A percentile compares a stretch with the other conserved stretches of the same genome.
Conservation (phyloP, 53 echinoderm and acorn worm species). For the Patiria pectinifera region DNA sequence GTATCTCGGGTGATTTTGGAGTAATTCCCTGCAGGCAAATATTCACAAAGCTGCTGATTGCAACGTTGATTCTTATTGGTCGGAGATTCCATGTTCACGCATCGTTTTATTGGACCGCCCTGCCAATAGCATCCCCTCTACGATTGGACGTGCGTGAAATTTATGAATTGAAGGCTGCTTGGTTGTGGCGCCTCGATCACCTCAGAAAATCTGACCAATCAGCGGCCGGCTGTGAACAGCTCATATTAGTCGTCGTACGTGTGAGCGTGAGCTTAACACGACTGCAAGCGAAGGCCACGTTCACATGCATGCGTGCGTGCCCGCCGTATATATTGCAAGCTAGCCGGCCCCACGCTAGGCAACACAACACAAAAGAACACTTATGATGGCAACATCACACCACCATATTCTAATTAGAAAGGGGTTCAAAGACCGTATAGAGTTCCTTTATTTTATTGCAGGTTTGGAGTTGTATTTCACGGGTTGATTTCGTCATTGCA, state of each 20-base stretch:
- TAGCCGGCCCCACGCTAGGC: too few relatives aligned
- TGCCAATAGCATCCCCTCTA: slow-evolving; percentile 10
- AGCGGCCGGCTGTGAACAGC: slow-evolving; percentile 14
- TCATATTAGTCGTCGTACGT: neutral
- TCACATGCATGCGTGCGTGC: too few relatives aligned
- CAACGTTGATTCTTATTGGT: neutral
- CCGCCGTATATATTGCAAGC: too few relatives aligned
- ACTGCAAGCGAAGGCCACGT: neutral
- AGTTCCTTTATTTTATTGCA: too few relatives aligned
- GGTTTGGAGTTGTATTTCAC: too few relatives aligned
- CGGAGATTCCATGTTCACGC: neutral
- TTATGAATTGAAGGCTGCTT: slow-evolving; percentile 28
- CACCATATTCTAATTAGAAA: too few relatives aligned
- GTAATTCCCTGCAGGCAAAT: neutral
- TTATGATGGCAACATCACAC: too few relatives aligned
- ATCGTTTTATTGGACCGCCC: neutral
- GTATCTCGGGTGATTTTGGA: neutral
- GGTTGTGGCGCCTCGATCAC: slow-evolving; percentile 28
- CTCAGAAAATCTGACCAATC: slow-evolving; percentile 30
- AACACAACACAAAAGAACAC: too few relatives aligned
- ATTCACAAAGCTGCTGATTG: neutral
- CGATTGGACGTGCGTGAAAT: neutral
- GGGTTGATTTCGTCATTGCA: too few relatives aligned
- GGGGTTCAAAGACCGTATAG: too few relatives aligned
- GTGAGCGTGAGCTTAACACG: too few relatives aligned